Evolutionary conservation across 2,113 vertebrate species (phyloP).

Genomic region (Sclerurus mexicanus): DNA sequence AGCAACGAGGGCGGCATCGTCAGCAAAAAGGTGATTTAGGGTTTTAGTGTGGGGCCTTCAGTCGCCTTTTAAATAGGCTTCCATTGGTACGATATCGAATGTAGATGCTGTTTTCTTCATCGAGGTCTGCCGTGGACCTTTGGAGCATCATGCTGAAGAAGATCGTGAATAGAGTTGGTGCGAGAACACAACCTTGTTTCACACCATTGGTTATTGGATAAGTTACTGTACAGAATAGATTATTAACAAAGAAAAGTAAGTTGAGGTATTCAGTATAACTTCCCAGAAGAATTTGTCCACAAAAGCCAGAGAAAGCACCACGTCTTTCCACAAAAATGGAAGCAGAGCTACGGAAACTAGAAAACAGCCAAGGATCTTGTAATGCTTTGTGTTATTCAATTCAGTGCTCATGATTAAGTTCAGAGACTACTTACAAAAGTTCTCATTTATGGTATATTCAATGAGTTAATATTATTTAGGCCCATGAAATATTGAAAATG

Average conservation of each 20-base stretch:
- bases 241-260: background rate
- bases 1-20: no score
- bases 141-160: no score
- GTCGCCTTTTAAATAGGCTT: no score
- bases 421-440: background rate
- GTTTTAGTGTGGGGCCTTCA: no score
- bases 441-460: background rate
- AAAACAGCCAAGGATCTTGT: background rate
- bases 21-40: no score
- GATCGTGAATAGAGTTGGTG: no score
- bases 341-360: background rate
- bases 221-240: background rate
- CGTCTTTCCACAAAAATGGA: background rate
- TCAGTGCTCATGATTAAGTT: background rate
- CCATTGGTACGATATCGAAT: no score
- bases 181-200: no score
- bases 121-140: no score
- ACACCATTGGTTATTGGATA: no score
- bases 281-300: background rate
- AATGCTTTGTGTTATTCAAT: background rate
- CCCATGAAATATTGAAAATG: background rate
- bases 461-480: background rate
- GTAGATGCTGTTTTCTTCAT: no score
- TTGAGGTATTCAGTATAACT: background rate
- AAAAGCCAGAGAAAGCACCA: background rate